Base-by-base conservation (phyloP, 1,140 invertebrate species). In the Philopotamus ludificatus region DNA sequence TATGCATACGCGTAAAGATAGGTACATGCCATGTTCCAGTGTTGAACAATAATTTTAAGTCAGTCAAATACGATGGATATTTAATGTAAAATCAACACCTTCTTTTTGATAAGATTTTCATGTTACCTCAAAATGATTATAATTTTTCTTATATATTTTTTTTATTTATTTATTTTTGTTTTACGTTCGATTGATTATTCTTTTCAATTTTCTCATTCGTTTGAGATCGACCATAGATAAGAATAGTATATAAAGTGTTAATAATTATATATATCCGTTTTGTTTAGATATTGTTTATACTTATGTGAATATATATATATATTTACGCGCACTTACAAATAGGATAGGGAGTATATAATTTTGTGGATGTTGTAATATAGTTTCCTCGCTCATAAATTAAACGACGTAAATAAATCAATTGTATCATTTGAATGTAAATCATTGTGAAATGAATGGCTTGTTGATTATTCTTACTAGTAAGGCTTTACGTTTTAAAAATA, bases 101-200 rank as follows among this genome's bases (percentile, higher is more conserved):
- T 44, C 42, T 44, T 18, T 44, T 44, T 50, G 22, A 21, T 50
- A 50, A 50, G 47, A 12, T 18, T 50, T 50, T 21, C 47, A 50
- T 50, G 47, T 50, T 50, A 50, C 47, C 47, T 50, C 47, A 50
- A 18, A 20, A 50, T 16, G 10, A 21, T 21, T 18, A 45, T n/a
- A 50, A 50, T 20, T 50, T 50, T 44, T 50, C 3, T 4, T 4
- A 50, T 34, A 7, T 34, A 50, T 18, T 50, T 50, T 20, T 18
- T 21, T 50, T 50, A n/a, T 39, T 16, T 45, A 50, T 50, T 50
- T 21, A 21, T 21, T 50, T n/a, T 21, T 21, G 21, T 18, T 18
- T 15, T 44, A 12, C 20, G n/a, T 44, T 44, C n/a, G n/a, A 15
- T 44, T 15, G 3, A 44, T 44, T 44, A 18, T 44, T 18, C 20